Evolutionary conservation across 2,113 vertebrate species (phyloP).

Genomic region (Varanus salvator): DNA sequence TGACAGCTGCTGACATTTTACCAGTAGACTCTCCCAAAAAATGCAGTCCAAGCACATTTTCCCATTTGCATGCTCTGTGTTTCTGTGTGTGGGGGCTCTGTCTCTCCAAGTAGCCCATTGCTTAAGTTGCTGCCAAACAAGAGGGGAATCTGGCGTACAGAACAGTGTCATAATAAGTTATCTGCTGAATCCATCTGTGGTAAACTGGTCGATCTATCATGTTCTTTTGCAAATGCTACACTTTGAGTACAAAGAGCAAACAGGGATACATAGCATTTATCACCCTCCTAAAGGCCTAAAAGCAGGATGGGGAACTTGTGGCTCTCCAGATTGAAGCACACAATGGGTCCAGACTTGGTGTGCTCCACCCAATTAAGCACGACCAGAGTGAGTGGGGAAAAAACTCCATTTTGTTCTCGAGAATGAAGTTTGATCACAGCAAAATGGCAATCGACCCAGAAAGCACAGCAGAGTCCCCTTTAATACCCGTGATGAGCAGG

Average conservation of each 20-base stretch:
- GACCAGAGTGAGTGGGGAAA: too few species aligned
- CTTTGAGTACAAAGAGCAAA: not conserved
- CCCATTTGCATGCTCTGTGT: not conserved
- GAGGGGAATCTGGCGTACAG: not conserved
- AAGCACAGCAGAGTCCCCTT: too few species aligned
- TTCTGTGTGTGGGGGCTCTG: not conserved
- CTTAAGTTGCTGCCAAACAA: not conserved
- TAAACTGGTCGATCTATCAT: not conserved
- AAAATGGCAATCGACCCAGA: too few species aligned
- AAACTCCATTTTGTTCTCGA: too few species aligned
- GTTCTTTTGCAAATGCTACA: not conserved
- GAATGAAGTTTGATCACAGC: too few species aligned
- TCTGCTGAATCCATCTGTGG: not conserved
- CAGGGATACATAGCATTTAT: too few species aligned
- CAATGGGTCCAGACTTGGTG: too few species aligned
- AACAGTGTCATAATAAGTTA: not conserved
- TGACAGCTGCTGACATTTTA: conserved; percentile 10
- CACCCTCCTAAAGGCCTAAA: not conserved
- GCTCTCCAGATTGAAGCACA: too few species aligned
- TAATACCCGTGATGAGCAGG: too few species aligned
- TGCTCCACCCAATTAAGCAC: too few species aligned
- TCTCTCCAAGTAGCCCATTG: not conserved
- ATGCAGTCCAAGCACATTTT: not conserved
- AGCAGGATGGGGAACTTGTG: too few species aligned
- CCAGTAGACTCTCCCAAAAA: not conserved